phyloP scores from a whole-genome alignment of 1,140 invertebrate species.

The Euura saliciscinereae region DNA sequence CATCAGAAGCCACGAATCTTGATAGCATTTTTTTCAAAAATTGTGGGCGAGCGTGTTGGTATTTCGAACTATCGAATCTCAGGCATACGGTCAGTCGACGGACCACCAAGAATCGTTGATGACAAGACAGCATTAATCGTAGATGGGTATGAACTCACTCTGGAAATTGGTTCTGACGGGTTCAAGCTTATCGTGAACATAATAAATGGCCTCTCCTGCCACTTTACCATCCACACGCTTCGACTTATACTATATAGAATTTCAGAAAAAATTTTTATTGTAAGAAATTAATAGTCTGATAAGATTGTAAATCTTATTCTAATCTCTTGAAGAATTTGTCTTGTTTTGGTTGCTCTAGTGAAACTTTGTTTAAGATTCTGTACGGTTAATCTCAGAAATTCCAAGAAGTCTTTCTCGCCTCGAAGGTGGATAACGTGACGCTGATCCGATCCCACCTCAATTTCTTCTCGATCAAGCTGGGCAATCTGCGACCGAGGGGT shows the following conservation, averaged over 20 bases:
- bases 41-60: background rate
- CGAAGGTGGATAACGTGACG: background rate
- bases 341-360: too few species aligned
- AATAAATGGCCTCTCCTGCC: background rate
- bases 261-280: background rate
- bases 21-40: background rate
- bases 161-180: background rate
- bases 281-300: background rate
- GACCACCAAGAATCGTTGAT: background rate
- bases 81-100: background rate
- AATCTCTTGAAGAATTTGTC: too few species aligned
- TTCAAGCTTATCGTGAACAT: background rate
- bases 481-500: background rate
- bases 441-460: background rate
- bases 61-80: background rate
- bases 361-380: too few species aligned
- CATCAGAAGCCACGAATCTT: background rate
- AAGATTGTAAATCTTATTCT: too few species aligned
- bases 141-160: background rate
- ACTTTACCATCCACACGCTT: background rate
- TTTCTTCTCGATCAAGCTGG: background rate
- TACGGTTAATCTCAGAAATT: background rate
- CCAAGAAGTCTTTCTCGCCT: background rate
- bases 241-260: background rate
- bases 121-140: background rate